Percentiles rank a stretch among this genome's conserved stretches.
Conservation (phyloP, 1,140 invertebrate genomes). For the Drosophila hydei region DNA sequence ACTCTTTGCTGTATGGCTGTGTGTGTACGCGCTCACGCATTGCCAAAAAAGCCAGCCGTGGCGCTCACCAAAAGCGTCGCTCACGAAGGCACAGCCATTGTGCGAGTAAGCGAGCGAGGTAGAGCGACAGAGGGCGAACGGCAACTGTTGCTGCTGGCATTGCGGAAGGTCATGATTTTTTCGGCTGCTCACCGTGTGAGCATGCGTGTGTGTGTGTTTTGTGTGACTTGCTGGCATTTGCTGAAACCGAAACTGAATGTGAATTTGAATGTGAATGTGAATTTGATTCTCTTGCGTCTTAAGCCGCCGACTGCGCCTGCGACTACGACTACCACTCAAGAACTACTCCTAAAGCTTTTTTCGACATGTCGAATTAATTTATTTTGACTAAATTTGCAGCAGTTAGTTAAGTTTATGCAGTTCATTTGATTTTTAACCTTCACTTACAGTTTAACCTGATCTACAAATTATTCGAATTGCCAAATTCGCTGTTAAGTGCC, state of each 20-base stretch:
- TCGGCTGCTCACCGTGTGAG: constrained; percentile 53
- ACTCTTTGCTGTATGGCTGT: constrained; percentile 58
- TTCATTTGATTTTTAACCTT: background rate
- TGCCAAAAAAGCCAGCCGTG: constrained; percentile 66
- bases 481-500: too few relatives aligned
- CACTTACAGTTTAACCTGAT: background rate
- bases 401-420: too few relatives aligned
- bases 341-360: constrained; percentile 16
- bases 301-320: background rate
- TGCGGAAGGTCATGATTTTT: constrained; percentile 83
- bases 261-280: constrained; percentile 51
- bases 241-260: constrained; percentile 32
- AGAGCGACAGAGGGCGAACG: constrained; percentile 33
- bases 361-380: background rate
- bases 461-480: too few relatives aligned
- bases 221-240: constrained; percentile 71
- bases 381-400: too few relatives aligned
- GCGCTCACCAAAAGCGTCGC: constrained; percentile 53
- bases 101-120: constrained; percentile 27
- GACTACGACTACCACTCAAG: background rate
- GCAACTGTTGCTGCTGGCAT: constrained; percentile 75
- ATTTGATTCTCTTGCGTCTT: constrained; percentile 55
- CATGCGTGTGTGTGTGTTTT: constrained; percentile 22
- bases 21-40: constrained; percentile 65
- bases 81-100: constrained; percentile 45